Evolutionary conservation across 2,888 invertebrate species (phyloP), one percentile per base, ranked within the genome.

Genomic region (Allolobophora icterica): DNA sequence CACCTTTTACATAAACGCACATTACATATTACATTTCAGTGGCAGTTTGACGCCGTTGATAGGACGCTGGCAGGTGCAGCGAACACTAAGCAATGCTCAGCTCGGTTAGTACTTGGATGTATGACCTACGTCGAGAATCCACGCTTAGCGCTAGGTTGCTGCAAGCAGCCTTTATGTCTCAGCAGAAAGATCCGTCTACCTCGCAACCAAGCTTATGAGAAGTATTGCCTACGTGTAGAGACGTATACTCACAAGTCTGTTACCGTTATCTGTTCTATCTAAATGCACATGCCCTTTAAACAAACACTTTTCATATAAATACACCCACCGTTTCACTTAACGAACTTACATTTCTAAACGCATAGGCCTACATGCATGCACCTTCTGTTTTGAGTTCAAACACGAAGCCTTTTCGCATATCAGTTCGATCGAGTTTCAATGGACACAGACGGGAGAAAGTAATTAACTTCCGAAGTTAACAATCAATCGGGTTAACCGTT

Each of bases 51-150:
- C 71, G 71, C 71, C n/a, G 71, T 71, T 71, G 71, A 71, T 71
- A 71, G n/a, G 71, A 71, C n/a, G 71, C 71, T 71, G 71, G 71
- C 71, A 71, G 71, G 71, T 71, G 71, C 71, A 71, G 71, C 71
- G n/a, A 71, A 71, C n/a, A n/a, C 30, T 71, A 71, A 71, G 71
- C 71, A n/a, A 71, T n/a, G n/a, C 30, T n/a, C 6, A 71, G 71
- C n/a, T 30, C n/a, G 8, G 71, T 30, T n/a, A n/a, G 71, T n/a
- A 71, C 71, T 71, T 71, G 71, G 71, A 4, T 71, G 71, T 8
- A n/a, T 71, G 71, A 71, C n/a, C 71, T 71, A 30, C 71, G 71
- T 71, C 4, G 1, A 71, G 30, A 8, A n/a, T 52, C 0, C 71
- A 71, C 71, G 30, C n/a, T n/a, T 71, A n/a, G 71, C 71, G 71